Base-by-base conservation (phyloP, 2,888 invertebrate species). In the Chrysomela aeneicollis region DNA sequence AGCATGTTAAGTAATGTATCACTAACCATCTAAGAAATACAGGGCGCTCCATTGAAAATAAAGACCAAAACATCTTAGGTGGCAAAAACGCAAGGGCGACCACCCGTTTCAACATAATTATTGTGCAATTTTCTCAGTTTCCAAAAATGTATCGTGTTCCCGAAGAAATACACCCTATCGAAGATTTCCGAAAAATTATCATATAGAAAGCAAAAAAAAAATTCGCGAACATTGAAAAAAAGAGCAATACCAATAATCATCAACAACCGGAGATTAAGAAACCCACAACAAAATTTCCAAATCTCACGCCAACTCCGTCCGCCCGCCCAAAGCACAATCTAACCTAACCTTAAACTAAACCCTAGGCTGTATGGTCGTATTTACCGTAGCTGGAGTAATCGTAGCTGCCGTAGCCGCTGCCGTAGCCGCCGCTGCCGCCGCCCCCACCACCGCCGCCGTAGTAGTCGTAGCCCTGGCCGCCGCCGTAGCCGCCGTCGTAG, bases 361-460 rank as follows among this genome's bases (percentile, higher is more conserved):
- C 59, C 61, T 67, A 67, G 60, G 63, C 78, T 77, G 77, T 81
- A 78, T 77, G 71, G 72, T 74, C 72, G 81, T 89, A 90, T 88
- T 88, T 91, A 90, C 91, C 92, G 87, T 92, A 91, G 86, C 89
- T 90, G 82, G 90, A 88, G 86, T 91, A 91, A 85, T 91, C 91
- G 84, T 92, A 92, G 81, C 91, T 90, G 81, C 91, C 90, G 84
- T 92, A 91, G 78, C 90, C 90, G 78, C 90, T 89, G 84, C 91
- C 91, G 79, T 90, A 90, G 85, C 92, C 90, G 42, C 42, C 42
- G 15, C 15, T 15, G 15, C 15, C 15, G 42, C 26, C 26, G 53
- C 71, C 72, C 79, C 91, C 91, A 82, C 54, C 54, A 42, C 42
- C 17, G 37, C 57, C 46, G 88, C 63, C 65, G 19, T 66, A 89